Evolutionary conservation across 2,797 vertebrate genomes (phyloP).

Genomic region (Linurgus olivaceus): DNA sequence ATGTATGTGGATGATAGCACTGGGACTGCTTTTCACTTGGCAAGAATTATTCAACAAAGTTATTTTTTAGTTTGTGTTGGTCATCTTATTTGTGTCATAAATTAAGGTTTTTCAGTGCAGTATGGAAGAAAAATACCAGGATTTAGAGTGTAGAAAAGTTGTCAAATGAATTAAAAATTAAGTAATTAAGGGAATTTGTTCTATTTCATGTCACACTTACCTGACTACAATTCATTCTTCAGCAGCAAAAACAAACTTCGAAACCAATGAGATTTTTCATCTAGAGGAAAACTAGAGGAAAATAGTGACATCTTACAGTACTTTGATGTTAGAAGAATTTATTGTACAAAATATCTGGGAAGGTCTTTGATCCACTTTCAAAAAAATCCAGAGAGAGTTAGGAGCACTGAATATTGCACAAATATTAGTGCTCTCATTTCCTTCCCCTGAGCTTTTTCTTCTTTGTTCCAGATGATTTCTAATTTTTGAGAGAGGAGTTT

Average conservation of each 20-base stretch:
- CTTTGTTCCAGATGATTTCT: background rate
- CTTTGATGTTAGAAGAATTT: conserved; percentile 22
- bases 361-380: conserved; percentile 11
- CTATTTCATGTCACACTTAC: background rate
- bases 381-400: background rate
- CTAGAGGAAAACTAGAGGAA: background rate
- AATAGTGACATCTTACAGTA: background rate
- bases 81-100: background rate
- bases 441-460: background rate
- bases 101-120: background rate
- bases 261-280: background rate
- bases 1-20: background rate
- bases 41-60: background rate
- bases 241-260: background rate
- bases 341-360: background rate
- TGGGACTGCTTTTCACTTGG: background rate
- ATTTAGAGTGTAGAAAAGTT: background rate
- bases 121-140: background rate
- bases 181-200: background rate
- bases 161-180: background rate
- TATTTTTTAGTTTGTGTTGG: background rate
- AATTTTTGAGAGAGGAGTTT: background rate
- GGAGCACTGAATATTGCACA: background rate
- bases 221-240: background rate
- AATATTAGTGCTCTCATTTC: background rate